Percentiles rank a stretch among this genome's conserved stretches.
These are phyloP conservation scores for Onychomys torridus DNA, from an alignment of 2,797 vertebrate genomes.

Conservation along the genomic window DNA sequence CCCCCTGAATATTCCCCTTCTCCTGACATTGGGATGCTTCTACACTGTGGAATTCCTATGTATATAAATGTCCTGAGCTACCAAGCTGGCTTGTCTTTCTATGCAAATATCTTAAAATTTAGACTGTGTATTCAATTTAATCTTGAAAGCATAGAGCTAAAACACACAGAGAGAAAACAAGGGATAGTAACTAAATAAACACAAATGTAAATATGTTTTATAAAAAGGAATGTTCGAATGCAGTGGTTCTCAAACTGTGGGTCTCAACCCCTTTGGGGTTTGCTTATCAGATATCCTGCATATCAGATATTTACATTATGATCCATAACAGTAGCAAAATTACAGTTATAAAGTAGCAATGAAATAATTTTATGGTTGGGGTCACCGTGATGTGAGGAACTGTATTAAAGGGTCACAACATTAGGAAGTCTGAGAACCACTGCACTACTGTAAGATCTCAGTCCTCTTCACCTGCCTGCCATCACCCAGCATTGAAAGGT, in stretches of 20 bases:
- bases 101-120: conserved; percentile 6
- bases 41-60: not conserved
- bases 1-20: not conserved
- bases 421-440: not conserved
- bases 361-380: not conserved
- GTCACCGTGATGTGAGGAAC: not conserved
- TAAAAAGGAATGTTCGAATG: not conserved
- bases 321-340: not conserved
- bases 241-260: not conserved
- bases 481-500: not conserved
- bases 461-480: not conserved
- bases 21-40: not conserved
- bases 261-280: not conserved
- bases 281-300: not conserved
- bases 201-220: not conserved
- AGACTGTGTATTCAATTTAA: not conserved
- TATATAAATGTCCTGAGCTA: not conserved
- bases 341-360: not conserved
- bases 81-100: not conserved
- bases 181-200: conserved; percentile 1
- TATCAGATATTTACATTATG: not conserved
- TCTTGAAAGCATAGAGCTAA: not conserved
- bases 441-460: not conserved
- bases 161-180: conserved; percentile 27
- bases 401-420: not conserved